phyloP scores from a whole-genome alignment of 2,797 vertebrate species.

The Helostoma temminkii region DNA sequence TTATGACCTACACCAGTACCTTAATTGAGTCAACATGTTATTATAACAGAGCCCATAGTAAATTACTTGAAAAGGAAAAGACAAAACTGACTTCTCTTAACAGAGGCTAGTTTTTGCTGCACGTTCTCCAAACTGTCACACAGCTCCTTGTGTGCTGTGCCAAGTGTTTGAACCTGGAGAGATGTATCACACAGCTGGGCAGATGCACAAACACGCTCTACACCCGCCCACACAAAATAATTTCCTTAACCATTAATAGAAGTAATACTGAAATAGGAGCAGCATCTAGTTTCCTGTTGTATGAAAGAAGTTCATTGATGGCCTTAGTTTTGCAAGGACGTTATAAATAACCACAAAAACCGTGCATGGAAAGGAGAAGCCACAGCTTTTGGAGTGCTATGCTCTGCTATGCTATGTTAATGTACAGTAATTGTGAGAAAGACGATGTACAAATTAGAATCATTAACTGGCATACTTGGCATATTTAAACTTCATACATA shows the following conservation, averaged over 20 bases:
- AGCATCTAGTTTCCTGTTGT: slow-evolving; percentile 2
- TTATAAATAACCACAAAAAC: slow-evolving; percentile 11
- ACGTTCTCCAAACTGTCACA: slow-evolving; percentile 48
- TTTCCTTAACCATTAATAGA: slow-evolving; percentile 11
- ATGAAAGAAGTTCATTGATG: slow-evolving; percentile 1
- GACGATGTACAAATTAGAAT: not conserved
- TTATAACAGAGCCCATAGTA: slow-evolving; percentile 44
- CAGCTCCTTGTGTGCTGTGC: slow-evolving; percentile 39
- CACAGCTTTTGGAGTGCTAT: not conserved
- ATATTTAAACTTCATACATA: slow-evolving; percentile 1
- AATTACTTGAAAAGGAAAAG: slow-evolving; percentile 47
- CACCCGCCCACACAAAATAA: slow-evolving; percentile 18
- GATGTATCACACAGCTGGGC: slow-evolving; percentile 47
- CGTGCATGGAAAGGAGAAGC: slow-evolving; percentile 7
- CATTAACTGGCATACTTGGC: no score
- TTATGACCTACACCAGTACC: slow-evolving; percentile 71
- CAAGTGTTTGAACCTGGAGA: slow-evolving; percentile 66
- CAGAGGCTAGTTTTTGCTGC: slow-evolving; percentile 29
- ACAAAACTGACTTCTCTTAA: slow-evolving; percentile 51
- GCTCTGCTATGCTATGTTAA: not conserved
- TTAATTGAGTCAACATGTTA: slow-evolving; percentile 78
- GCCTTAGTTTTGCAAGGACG: slow-evolving; percentile 5
- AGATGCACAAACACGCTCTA: slow-evolving; percentile 15
- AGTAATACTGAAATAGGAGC: slow-evolving; percentile 5
- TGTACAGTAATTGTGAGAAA: not conserved